Conservation (phyloP, 2,888 invertebrate genomes). For the Drosophila sordidapex region DNA sequence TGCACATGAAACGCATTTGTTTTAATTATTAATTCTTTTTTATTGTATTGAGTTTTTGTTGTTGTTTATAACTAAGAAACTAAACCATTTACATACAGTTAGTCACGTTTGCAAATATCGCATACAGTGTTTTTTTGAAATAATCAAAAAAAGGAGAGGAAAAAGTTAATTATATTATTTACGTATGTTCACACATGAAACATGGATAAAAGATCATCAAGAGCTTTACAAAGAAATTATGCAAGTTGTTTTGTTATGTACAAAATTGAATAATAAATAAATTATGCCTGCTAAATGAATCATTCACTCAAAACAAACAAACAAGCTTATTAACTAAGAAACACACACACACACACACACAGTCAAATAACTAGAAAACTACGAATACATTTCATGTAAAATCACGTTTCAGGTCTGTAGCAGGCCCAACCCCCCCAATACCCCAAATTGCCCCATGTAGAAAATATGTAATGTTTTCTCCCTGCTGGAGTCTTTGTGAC, state of each 20-base stretch:
- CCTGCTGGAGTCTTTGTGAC: slow-evolving; percentile 18
- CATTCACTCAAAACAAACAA: slow-evolving; percentile 56
- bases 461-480: background rate
- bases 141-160: slow-evolving; percentile 68
- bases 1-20: background rate
- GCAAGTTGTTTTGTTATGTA: slow-evolving; percentile 61
- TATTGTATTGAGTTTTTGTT: slow-evolving; percentile 18
- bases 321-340: slow-evolving; percentile 33
- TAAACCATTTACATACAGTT: slow-evolving; percentile 61
- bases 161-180: slow-evolving; percentile 18
- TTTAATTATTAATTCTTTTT: slow-evolving; percentile 9
- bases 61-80: slow-evolving; percentile 43
- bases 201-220: slow-evolving; percentile 46
- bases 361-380: slow-evolving; percentile 53
- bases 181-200: slow-evolving; percentile 55
- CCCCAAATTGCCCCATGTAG: slow-evolving; percentile 16
- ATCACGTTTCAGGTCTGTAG: slow-evolving; percentile 60
- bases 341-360: slow-evolving; percentile 15
- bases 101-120: slow-evolving; percentile 82
- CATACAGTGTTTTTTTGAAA: slow-evolving; percentile 80
- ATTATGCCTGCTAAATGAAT: slow-evolving; percentile 61
- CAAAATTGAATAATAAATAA: slow-evolving; percentile 74
- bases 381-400: slow-evolving; percentile 73
- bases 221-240: slow-evolving; percentile 37
- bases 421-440: slow-evolving; percentile 12